Base-by-base conservation (phyloP, 2,113 vertebrate species). In the Pagrus major region DNA sequence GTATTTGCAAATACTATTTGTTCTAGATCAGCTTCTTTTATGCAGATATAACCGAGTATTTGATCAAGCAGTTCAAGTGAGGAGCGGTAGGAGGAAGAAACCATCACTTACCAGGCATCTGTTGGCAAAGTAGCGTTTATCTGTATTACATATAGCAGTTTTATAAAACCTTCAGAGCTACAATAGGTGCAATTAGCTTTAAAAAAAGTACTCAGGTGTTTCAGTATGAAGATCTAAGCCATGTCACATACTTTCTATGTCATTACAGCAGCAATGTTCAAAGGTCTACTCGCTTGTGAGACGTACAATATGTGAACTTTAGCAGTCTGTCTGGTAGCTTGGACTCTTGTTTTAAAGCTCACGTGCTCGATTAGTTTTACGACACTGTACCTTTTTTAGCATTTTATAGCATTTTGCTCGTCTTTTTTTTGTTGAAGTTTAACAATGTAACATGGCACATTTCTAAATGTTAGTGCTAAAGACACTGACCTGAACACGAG, bases 181-280 rank as follows among this genome's bases (percentile, higher is more conserved):
- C 70, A 37, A 31, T 12, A 66, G 49, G 46, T 74, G 42, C 66
- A 23, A 67, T 77, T 64, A 78, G 69, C 67, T 71, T 69, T 29
- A 74, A 44, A 70, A 39, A 78, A 81, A 72, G 44, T 69, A 81
- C 91, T 93, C 92, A 91, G 91, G 91, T 91, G 85, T 89, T 88
- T 89, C 21, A 44, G 73, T 31, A 54, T 61, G 47, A 79, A 56
- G 39, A 84, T 81, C 84, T 42, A 78, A 64, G 56, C 59, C 71
- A 37, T 56, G 61, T 54, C 56, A 59, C 46, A 37, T 47, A 35
- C 33, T 37, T 64, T 67, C 51, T 39, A 15, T 44, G 61, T 46
- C 59, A n/a, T 70, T 23, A 63, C 54, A 74, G 33, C 71, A 23
- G 20, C 37, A 51, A 58, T 10, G n/a, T 63, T 39, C 76, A 65